Evolutionary conservation across 2,888 invertebrate genomes (phyloP), one percentile per base, ranked within the genome.

Genomic region (Pseudococcus longispinus): DNA sequence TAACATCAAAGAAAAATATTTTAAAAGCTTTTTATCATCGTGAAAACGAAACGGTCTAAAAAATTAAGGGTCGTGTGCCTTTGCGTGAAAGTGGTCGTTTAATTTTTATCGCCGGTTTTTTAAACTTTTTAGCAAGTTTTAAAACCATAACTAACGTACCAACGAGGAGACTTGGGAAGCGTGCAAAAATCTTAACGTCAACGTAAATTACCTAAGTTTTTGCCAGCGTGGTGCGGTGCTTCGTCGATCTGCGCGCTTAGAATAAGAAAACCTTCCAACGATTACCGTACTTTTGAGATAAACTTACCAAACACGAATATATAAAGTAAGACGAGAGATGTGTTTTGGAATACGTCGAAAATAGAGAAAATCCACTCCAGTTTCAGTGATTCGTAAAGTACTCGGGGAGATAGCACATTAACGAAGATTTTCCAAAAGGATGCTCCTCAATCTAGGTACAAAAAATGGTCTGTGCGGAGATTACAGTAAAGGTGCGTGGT

Each of bases 141-240:
- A 42, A 80, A 80, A 80, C 77, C 20, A 80, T 80, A 80, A 80
- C 77, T 80, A 80, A 80, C 77, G 42, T 42, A 42, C 77, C 20
- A 23, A 55, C n/a, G 55, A 60, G 9, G 60, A 60, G 60, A 60
- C 55, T 9, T n/a, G n/a, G n/a, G 65, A 5, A 80, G 77, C 42
- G 77, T 42, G 77, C 77, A 80, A 80, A 80, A 80, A 80, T 80
- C 42, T 80, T 80, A 80, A 80, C 77, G 77, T 80, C 77, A 80
- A 80, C 32, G 37, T 80, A 80, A 80, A 80, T 80, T 80, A 80
- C 77, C 77, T 42, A 80, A 80, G 77, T 80, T 80, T 42, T 80
- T 20, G 42, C 37, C 37, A 9, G 77, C n/a, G n/a, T n/a, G n/a
- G n/a, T n/a, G n/a, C n/a, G n/a, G n/a, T 42, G n/a, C 70, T 70